Evolutionary conservation across 2,888 invertebrate species (phyloP).

Genomic region (Drosophila kambysellisi): DNA sequence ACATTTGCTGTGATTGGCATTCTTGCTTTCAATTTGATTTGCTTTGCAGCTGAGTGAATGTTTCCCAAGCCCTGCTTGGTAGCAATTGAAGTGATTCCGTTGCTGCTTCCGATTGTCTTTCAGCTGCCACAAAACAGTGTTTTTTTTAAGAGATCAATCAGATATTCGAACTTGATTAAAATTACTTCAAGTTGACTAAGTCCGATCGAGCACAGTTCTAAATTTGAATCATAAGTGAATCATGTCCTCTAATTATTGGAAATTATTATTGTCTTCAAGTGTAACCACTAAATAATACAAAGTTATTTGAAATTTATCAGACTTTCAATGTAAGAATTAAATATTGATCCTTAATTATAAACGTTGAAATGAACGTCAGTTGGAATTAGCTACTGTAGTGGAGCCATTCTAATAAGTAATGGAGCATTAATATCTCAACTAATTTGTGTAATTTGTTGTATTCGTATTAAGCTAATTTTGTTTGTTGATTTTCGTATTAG

Average conservation of each 20-base stretch:
- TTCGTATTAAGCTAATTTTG: slow-evolving; percentile 28
- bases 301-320: not conserved
- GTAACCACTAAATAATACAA: not conserved
- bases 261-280: not conserved
- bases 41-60: slow-evolving; percentile 27
- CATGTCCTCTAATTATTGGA: not conserved
- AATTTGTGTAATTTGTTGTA: slow-evolving; percentile 35
- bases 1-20: slow-evolving; percentile 61
- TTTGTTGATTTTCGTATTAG: slow-evolving; percentile 30
- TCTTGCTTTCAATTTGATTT: slow-evolving; percentile 58
- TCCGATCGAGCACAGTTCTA: not conserved
- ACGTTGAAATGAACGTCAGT: not conserved
- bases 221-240: not conserved
- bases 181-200: not conserved
- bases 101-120: slow-evolving; percentile 1
- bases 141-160: not conserved
- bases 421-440: slow-evolving; percentile 27
- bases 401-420: slow-evolving; percentile 14
- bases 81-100: slow-evolving; percentile 6
- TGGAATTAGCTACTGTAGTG: not conserved
- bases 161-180: not conserved
- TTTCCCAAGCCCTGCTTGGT: slow-evolving; percentile 5
- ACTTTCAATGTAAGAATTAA: not conserved
- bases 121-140: not conserved
- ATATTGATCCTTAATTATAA: not conserved